Evolutionary conservation across 2,888 invertebrate genomes (phyloP).

Genomic region (Tetrapedia diversipes): DNA sequence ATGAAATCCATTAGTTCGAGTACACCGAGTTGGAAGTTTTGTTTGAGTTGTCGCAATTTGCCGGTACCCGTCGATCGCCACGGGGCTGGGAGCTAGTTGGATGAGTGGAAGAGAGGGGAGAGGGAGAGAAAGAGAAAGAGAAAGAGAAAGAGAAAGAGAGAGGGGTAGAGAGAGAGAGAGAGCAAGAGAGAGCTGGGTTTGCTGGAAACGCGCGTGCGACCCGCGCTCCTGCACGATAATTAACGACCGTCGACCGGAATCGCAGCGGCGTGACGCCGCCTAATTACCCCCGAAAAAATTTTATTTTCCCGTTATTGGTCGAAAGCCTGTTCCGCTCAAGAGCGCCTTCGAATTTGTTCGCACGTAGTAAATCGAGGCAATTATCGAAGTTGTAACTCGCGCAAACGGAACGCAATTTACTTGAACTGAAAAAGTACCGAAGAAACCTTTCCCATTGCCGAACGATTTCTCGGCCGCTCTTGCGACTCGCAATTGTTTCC

Average conservation of each 20-base stretch:
- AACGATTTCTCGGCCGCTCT: neutral
- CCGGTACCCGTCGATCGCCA: conserved; percentile 12
- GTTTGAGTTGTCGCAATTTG: conserved; percentile 37
- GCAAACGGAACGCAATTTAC: conserved; percentile 18
- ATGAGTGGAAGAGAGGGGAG: too few species aligned
- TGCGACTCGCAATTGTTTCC: neutral
- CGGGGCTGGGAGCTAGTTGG: neutral
- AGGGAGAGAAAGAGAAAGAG: too few species aligned
- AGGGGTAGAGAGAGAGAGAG: too few species aligned
- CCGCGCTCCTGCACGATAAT: conserved; percentile 25
- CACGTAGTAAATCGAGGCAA: conserved; percentile 37
- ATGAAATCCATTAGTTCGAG: conserved; percentile 70
- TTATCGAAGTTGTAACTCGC: conserved; percentile 28
- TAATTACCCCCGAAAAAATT: conserved; percentile 36
- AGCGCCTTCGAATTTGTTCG: conserved; percentile 19
- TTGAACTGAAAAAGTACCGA: neutral
- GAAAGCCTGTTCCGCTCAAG: conserved; percentile 5
- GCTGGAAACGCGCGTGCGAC: conserved; percentile 4
- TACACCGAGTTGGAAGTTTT: conserved; percentile 19
- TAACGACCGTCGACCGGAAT: conserved; percentile 33
- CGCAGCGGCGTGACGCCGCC: conserved; percentile 19
- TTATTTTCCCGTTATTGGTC: conserved; percentile 28
- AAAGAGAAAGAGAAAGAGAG: too few species aligned
- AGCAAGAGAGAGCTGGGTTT: conserved; percentile 6
- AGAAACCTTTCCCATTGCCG: neutral